Evolutionary conservation across 2,888 invertebrate species (phyloP).

Genomic region (Pardosa pseudoannulata): DNA sequence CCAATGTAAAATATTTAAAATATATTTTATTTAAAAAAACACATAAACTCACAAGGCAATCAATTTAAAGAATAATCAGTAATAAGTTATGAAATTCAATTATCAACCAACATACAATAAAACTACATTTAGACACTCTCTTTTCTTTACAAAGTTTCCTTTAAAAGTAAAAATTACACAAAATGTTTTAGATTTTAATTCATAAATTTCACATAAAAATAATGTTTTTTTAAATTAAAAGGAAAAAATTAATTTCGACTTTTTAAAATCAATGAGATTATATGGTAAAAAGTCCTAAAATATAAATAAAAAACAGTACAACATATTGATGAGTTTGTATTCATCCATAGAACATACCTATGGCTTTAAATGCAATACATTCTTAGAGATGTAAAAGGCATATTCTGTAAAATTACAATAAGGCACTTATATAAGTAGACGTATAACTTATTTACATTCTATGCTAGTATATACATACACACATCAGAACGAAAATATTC

Average conservation of each 20-base stretch:
- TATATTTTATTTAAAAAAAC: constrained; percentile 1
- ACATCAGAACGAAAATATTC: constrained; percentile 1
- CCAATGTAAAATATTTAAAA: too few species aligned
- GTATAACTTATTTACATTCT: constrained; percentile 15
- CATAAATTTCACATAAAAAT: too few species aligned
- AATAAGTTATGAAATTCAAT: neutral
- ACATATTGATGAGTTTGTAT: too few species aligned
- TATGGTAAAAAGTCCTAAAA: too few species aligned
- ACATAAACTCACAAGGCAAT: neutral
- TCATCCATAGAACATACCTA: neutral
- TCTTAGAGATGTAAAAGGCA: neutral
- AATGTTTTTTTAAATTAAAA: too few species aligned
- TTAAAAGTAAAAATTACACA: too few species aligned
- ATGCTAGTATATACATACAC: constrained; percentile 18
- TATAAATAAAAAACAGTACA: too few species aligned
- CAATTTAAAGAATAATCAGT: neutral
- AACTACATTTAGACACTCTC: neutral
- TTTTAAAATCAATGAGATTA: too few species aligned
- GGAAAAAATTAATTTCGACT: too few species aligned
- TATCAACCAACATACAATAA: neutral
- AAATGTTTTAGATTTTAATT: too few species aligned
- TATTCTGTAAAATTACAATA: neutral
- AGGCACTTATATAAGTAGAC: neutral
- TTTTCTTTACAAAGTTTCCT: neutral
- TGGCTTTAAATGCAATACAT: neutral